Percentiles rank a stretch among this genome's conserved stretches.
Conservation (phyloP, 2,113 vertebrate genomes). For the Alligator mississippiensis region DNA sequence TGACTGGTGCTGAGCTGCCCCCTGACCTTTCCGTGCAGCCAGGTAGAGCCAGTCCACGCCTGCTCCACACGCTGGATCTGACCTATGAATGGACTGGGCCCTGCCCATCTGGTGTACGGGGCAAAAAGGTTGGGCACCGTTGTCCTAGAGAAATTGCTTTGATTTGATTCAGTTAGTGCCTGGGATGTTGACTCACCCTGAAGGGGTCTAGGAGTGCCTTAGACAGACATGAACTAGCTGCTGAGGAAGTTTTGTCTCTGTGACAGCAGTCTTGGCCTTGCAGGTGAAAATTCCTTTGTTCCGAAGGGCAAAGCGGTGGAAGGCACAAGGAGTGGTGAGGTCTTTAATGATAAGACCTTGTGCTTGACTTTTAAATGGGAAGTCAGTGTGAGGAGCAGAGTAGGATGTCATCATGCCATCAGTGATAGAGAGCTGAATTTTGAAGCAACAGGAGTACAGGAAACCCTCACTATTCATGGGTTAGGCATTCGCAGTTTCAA, state of each 20-base stretch:
- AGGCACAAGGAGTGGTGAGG: no score
- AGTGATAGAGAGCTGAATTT: not conserved
- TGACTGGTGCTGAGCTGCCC: no score
- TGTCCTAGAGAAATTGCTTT: no score
- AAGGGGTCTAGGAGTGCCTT: no score
- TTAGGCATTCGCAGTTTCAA: no score
- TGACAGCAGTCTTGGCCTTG: not conserved
- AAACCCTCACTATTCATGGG: not conserved
- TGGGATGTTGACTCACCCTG: no score
- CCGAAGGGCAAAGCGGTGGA: not conserved
- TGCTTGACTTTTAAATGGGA: rapidly evolving
- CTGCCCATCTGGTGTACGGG: no score
- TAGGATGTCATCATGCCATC: not conserved
- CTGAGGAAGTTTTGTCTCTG: not conserved
- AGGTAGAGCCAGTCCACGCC: no score
- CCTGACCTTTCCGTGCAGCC: no score
- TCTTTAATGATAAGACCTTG: not conserved
- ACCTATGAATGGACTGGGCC: no score
- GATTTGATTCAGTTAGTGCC: no score
- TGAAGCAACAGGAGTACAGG: not conserved
- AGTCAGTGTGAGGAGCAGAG: not conserved
- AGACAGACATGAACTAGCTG: not conserved
- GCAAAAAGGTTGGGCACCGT: no score
- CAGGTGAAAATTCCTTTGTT: not conserved
- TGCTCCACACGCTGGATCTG: not conserved